These are phyloP conservation scores for Monarcha castaneiventris DNA, from an alignment of 2,113 vertebrate species.

Conservation along the genomic window DNA sequence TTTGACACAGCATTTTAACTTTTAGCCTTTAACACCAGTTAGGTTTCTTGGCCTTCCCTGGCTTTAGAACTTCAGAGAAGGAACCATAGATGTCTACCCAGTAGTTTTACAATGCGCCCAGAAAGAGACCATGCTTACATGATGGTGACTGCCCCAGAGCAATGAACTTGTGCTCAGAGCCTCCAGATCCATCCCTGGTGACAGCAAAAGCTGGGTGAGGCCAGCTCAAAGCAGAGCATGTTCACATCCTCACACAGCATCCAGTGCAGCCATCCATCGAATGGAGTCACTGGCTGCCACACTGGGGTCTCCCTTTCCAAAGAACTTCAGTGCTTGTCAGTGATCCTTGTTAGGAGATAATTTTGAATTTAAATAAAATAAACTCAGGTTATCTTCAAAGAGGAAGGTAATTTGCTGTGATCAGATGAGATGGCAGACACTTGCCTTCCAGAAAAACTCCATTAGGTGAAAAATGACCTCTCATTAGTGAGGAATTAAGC, in stretches of 20 bases:
- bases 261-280: accelerated
- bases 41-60: not conserved
- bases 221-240: not conserved
- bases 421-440: not conserved
- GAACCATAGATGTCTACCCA: not conserved
- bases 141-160: not conserved
- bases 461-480: not conserved
- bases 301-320: not conserved
- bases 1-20: not conserved
- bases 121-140: not conserved
- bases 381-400: not conserved
- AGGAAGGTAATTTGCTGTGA: not conserved
- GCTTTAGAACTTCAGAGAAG: not conserved
- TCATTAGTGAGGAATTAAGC: not conserved
- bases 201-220: not conserved
- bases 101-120: not conserved
- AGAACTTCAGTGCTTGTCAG: not conserved
- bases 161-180: not conserved
- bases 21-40: not conserved
- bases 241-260: not conserved
- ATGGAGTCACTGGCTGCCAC: not conserved
- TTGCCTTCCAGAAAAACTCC: not conserved
- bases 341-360: not conserved
- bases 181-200: not conserved
- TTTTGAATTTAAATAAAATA: not conserved